phyloP scores from a whole-genome alignment of 2,888 invertebrate species.

The Drosophila neonasuta region DNA sequence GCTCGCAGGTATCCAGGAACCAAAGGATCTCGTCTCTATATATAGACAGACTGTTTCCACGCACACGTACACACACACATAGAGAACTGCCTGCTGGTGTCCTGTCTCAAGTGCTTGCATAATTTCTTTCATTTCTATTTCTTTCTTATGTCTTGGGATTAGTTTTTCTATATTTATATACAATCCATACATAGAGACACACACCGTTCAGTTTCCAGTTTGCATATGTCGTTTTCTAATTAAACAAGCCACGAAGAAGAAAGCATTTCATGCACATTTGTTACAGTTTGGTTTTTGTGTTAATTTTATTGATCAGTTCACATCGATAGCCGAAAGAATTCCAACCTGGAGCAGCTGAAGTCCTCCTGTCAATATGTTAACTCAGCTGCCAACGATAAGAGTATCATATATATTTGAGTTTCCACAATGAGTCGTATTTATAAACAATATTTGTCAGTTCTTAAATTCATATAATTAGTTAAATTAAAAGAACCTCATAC shows the following conservation, averaged over 20 bases:
- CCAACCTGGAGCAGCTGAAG: constrained; percentile 15
- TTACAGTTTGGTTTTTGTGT: constrained; percentile 48
- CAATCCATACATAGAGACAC: constrained; percentile 16
- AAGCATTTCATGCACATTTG: constrained; percentile 47
- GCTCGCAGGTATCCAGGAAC: constrained; percentile 47
- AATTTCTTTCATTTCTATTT: constrained; percentile 53
- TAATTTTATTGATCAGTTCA: constrained; percentile 40
- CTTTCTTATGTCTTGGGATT: constrained; percentile 55
- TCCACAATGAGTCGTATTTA: constrained; percentile 7
- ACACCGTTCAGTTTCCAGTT: constrained; percentile 45
- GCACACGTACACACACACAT: neutral
- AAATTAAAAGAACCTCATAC: constrained; percentile 6
- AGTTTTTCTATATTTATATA: constrained; percentile 61
- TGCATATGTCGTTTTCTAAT: constrained; percentile 73
- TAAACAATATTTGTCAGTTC: constrained; percentile 2
- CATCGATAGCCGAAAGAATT: constrained; percentile 26
- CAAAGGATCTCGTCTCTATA: constrained; percentile 36
- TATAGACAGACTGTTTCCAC: constrained; percentile 31
- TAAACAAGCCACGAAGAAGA: constrained; percentile 52
- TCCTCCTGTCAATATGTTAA: neutral
- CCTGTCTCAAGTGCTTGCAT: constrained; percentile 68
- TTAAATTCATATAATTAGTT: constrained; percentile 23
- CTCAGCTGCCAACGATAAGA: constrained; percentile 54
- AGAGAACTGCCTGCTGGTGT: constrained; percentile 36
- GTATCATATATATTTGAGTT: constrained; percentile 30